A percentile compares a stretch with the other conserved stretches of the same genome.
Evolutionary conservation across 2,113 vertebrate genomes (phyloP).

Genomic region (Euleptes europaea): DNA sequence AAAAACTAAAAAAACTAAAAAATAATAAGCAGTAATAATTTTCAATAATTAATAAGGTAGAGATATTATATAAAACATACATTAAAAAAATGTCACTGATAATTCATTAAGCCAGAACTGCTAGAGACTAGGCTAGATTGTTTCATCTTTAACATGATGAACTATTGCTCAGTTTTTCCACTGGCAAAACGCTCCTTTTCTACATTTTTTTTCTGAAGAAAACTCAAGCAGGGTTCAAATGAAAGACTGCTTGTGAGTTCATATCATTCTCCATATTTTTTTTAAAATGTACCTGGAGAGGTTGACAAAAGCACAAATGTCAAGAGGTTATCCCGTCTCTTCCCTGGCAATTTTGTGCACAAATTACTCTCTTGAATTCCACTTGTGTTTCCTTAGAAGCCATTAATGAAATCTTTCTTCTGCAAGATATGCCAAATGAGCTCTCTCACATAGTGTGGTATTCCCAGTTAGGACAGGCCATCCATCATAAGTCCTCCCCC

Average conservation of each 20-base stretch:
- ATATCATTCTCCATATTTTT: neutral
- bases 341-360: neutral
- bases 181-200: neutral
- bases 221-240: conserved; percentile 47
- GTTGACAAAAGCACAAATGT: conserved; percentile 30
- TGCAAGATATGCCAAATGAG: neutral
- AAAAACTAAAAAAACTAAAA: neutral
- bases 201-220: conserved; percentile 31
- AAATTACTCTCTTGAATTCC: conserved; percentile 35
- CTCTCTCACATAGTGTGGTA: conserved; percentile 3
- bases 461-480: conserved; percentile 31
- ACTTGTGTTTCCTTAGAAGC: conserved; percentile 33
- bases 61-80: neutral
- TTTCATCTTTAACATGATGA: neutral
- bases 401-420: conserved; percentile 43
- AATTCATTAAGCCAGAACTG: neutral
- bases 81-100: neutral
- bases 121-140: neutral
- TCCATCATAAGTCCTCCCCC: conserved; percentile 10
- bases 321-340: conserved; percentile 18
- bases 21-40: neutral
- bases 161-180: neutral
- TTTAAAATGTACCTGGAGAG: conserved; percentile 11
- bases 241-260: conserved; percentile 43
- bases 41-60: neutral